Base-by-base conservation (phyloP, 2,888 invertebrate genomes). In the Omphaloscelis lunosa region DNA sequence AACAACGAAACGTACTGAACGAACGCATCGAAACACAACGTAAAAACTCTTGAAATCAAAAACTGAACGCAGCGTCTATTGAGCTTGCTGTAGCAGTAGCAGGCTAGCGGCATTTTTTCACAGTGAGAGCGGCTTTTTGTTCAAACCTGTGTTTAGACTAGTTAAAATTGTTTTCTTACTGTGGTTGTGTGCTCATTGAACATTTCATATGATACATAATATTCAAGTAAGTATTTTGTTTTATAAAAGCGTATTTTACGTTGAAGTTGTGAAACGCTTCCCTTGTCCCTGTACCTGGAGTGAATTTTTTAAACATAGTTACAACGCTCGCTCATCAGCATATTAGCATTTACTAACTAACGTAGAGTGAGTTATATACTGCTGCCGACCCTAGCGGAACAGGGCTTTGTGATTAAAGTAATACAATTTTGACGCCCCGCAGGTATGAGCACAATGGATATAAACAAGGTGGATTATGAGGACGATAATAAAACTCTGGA, bases 401-500 rank as follows among this genome's bases (percentile, higher is more conserved):
- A 34, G 23, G 63, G 41, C 65, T 56, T 72, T 58, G 34, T 63
- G 51, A 61, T 29, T 58, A 62, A n/a, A 20, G 48, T 69, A 62
- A 68, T 75, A 72, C 58, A 67, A 70, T 69, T 75, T 86, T 80
- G 61, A 77, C 29, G 63, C 61, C 56, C 61, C 70, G 59, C 86
- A 93, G 91, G 81, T 85, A 94, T 94, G 94, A 95, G 94, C 92
- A 90, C 93, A 75, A 90, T 93, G 85, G 95, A 96, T 80, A 93
- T 95, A 91, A 96, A 93, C 90, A 95, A 95, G 89, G 86, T 92
- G 59, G 96, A 95, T 51, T 93, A 91, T 85, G 96, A 95, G 61
- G 94, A 94, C 66, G 95, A 95, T 58, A 94, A 90, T 84, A 95
- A 95, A 90, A 93, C 95, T n/a, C 90, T 97, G 74, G 98, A 98